Percentiles rank a stretch among this genome's conserved stretches.
These are phyloP conservation scores for Drosophila siamana DNA, from an alignment of 2,888 invertebrate species.

Conservation along the genomic window DNA sequence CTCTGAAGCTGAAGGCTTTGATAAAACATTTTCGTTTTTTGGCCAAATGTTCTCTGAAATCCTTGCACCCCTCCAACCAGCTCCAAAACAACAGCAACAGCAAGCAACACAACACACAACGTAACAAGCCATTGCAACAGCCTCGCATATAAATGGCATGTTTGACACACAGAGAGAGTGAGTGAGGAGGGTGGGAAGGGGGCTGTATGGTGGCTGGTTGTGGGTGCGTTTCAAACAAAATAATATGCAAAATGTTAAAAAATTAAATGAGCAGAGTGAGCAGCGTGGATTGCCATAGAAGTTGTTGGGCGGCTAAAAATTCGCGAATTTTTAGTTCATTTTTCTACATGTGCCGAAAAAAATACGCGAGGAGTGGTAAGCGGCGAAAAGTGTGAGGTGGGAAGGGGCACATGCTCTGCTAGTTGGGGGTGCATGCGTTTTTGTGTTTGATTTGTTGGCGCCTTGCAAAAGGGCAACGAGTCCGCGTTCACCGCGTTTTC, in stretches of 20 bases:
- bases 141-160: constrained; percentile 81
- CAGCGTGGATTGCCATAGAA: constrained; percentile 38
- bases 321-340: constrained; percentile 81
- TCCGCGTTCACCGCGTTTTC: constrained; percentile 24
- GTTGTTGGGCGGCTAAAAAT: constrained; percentile 61
- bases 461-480: constrained; percentile 76
- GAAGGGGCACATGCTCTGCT: background rate
- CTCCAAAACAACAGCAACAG: background rate
- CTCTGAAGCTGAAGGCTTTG: constrained; percentile 77
- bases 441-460: constrained; percentile 79
- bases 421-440: constrained; percentile 28
- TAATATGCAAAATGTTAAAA: constrained; percentile 82
- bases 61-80: constrained; percentile 42
- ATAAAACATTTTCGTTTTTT: constrained; percentile 72
- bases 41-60: constrained; percentile 79
- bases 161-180: constrained; percentile 65
- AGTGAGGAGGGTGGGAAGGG: too few species aligned
- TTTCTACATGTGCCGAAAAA: constrained; percentile 58
- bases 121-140: constrained; percentile 67
- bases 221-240: constrained; percentile 75
- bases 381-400: background rate
- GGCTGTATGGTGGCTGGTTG: too few species aligned
- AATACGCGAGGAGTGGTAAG: background rate
- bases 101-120: constrained; percentile 6
- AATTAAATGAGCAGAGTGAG: constrained; percentile 65